These are phyloP conservation scores for Sphaerodactylus townsendi DNA, from an alignment of 2,113 vertebrate species.

Conservation along the genomic window DNA sequence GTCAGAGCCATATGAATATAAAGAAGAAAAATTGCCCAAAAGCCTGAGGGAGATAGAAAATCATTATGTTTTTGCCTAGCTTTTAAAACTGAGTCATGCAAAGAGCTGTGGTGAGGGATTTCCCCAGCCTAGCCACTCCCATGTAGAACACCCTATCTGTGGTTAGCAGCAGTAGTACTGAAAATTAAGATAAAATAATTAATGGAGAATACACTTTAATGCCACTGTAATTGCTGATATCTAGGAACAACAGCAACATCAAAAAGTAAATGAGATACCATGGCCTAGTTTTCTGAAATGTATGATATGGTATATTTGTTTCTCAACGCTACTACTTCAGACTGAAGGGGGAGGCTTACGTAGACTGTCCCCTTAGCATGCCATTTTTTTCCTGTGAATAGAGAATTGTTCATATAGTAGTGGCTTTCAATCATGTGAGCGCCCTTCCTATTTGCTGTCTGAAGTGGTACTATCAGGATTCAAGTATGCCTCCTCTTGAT, in stretches of 20 bases:
- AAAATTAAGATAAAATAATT: slow-evolving; percentile 25
- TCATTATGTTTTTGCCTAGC: too few relatives aligned
- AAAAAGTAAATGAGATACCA: neutral
- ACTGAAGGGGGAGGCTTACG: neutral
- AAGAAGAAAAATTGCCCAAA: too few relatives aligned
- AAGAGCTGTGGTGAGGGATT: too few relatives aligned
- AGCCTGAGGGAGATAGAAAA: too few relatives aligned
- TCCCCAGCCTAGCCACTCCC: too few relatives aligned
- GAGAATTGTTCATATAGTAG: too few relatives aligned
- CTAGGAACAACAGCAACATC: too few relatives aligned
- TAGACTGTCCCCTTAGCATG: rapidly evolving
- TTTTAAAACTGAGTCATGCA: too few relatives aligned
- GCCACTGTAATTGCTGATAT: too few relatives aligned
- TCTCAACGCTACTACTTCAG: neutral
- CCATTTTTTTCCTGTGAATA: neutral
- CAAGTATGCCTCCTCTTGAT: neutral
- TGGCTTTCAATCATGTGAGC: neutral
- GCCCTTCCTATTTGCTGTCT: neutral
- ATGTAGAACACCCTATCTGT: too few relatives aligned
- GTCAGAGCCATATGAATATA: too few relatives aligned
- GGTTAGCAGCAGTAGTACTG: neutral
- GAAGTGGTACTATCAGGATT: neutral
- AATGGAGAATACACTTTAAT: neutral
- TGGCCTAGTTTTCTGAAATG: neutral
- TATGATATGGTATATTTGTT: neutral